These are phyloP conservation scores for Drosophila quadrilineata DNA, from an alignment of 1,140 invertebrate species.

Conservation along the genomic window DNA sequence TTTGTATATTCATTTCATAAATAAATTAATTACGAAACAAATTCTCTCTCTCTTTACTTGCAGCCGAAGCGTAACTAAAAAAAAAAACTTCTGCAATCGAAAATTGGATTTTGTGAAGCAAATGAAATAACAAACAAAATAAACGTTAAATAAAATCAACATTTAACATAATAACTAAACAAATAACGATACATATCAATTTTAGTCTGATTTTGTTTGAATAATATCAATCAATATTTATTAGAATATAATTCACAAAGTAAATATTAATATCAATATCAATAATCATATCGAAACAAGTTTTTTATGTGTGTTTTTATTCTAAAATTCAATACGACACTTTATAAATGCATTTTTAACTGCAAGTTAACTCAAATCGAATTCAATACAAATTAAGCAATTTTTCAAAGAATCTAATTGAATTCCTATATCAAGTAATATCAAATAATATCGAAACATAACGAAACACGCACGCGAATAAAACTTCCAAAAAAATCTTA, in stretches of 20 bases:
- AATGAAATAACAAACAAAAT: neutral
- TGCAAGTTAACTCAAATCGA: neutral
- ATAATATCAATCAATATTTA: conserved; percentile 11
- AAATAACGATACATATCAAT: conserved; percentile 75
- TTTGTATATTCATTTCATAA: neutral
- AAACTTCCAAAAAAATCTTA: conserved; percentile 11
- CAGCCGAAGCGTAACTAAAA: conserved; percentile 20
- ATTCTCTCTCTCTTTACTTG: conserved; percentile 1
- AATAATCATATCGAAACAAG: conserved; percentile 10
- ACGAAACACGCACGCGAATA: conserved; percentile 8
- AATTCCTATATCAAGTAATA: too few relatives aligned
- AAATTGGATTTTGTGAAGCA: neutral
- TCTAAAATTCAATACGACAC: conserved; percentile 4
- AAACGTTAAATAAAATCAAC: neutral
- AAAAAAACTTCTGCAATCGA: neutral
- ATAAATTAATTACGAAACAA: neutral
- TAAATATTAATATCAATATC: conserved; percentile 13
- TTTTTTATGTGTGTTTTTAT: conserved; percentile 16
- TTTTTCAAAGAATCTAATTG: conserved; percentile 17
- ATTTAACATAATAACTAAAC: conserved; percentile 14
- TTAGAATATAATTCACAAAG: conserved; percentile 15
- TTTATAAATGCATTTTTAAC: conserved; percentile 8
- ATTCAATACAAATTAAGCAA: conserved; percentile 8
- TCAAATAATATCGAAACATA: conserved; percentile 9
- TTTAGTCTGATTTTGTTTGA: conserved; percentile 59